A percentile compares a stretch with the other conserved stretches of the same genome.
Conservation (phyloP, 2,888 invertebrate species). For the Epinotia brunnichana region DNA sequence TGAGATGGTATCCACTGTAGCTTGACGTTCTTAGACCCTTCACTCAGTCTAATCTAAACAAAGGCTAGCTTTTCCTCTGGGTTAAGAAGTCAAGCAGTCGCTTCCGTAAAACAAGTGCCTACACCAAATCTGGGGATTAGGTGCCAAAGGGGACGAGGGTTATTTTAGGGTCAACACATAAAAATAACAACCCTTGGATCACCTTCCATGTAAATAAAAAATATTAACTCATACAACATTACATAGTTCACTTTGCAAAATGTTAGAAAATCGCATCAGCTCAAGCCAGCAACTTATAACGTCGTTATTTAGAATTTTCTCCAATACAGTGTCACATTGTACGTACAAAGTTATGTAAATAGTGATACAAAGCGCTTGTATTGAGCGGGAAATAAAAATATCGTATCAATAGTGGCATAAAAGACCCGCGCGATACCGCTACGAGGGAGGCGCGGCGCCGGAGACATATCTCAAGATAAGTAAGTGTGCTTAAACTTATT, state of each 20-base stretch:
- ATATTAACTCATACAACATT: too few species aligned
- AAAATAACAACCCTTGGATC: too few species aligned
- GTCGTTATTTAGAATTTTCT: constrained; percentile 21
- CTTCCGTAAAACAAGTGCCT: too few species aligned
- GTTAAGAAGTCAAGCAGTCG: too few species aligned
- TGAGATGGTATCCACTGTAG: too few species aligned
- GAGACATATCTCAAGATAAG: constrained; percentile 3
- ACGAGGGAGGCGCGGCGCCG: not conserved
- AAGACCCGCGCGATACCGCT: constrained; percentile 53
- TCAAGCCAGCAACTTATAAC: not conserved
- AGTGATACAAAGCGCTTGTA: constrained; percentile 52
- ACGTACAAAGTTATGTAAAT: constrained; percentile 42
- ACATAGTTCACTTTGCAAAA: not conserved
- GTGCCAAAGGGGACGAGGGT: too few species aligned
- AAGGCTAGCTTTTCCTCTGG: too few species aligned
- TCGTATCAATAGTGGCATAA: constrained; percentile 76
- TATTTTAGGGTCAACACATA: too few species aligned
- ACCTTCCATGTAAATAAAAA: too few species aligned
- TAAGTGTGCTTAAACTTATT: not conserved
- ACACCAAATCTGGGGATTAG: too few species aligned
- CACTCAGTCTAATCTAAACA: too few species aligned
- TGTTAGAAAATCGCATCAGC: not conserved
- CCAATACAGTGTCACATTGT: constrained; percentile 29
- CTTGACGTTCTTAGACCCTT: too few species aligned
- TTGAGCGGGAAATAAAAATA: constrained; percentile 79